Evolutionary conservation across 2,888 invertebrate genomes (phyloP).

Genomic region (Ethmia dodecea): DNA sequence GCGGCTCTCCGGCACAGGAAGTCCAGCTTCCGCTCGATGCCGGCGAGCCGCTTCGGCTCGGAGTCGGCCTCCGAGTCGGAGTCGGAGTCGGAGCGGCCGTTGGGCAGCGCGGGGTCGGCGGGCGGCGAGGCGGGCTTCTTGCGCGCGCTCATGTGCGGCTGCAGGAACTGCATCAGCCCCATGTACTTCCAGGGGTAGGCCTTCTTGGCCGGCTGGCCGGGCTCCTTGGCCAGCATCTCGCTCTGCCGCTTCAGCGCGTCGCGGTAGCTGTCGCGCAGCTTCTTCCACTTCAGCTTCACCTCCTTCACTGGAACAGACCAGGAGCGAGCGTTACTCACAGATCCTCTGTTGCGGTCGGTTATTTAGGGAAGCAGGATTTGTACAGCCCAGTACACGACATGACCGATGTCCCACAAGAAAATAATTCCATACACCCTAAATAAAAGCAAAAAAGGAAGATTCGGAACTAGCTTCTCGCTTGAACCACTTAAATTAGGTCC

Average conservation of each 20-base stretch:
- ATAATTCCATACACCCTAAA: too few species aligned
- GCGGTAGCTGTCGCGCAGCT: slow-evolving; percentile 66
- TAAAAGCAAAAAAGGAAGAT: too few species aligned
- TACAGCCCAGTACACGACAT: too few species aligned
- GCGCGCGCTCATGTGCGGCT: slow-evolving; percentile 65
- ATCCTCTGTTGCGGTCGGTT: too few species aligned
- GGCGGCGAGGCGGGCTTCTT: slow-evolving; percentile 41
- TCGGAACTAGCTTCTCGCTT: too few species aligned
- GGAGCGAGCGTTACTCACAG: too few species aligned
- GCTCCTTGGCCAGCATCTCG: slow-evolving; percentile 53
- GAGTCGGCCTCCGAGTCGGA: slow-evolving; percentile 33
- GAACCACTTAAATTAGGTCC: too few species aligned
- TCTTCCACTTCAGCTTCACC: slow-evolving; percentile 68
- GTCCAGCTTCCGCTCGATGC: slow-evolving; percentile 51
- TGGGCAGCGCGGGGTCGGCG: slow-evolving; percentile 19
- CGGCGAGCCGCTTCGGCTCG: slow-evolving; percentile 36
- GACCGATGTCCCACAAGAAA: too few species aligned
- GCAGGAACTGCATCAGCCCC: slow-evolving; percentile 64
- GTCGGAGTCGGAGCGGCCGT: slow-evolving; percentile 26
- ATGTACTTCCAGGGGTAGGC: slow-evolving; percentile 65
- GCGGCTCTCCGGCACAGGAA: slow-evolving; percentile 45
- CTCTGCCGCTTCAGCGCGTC: slow-evolving; percentile 64
- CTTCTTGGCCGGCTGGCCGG: slow-evolving; percentile 33
- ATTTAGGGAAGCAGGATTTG: too few species aligned
- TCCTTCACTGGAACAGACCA: slow-evolving; percentile 55